A percentile compares a stretch with the other conserved stretches of the same genome.
Conservation (phyloP, 2,797 vertebrate genomes). For the Odontamblyopus rebecca region DNA sequence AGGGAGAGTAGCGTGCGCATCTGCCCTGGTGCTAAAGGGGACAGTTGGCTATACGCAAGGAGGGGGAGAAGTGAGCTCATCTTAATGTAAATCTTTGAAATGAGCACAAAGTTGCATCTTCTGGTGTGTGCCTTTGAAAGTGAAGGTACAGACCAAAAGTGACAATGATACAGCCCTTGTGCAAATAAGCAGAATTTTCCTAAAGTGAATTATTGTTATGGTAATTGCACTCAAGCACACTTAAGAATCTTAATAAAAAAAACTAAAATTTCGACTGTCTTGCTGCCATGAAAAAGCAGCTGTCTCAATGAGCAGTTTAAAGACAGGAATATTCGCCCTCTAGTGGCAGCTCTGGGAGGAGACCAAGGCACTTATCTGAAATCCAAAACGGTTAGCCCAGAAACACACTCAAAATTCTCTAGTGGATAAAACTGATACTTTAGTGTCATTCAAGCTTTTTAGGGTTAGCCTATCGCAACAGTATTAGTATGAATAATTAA, state of each 20-base stretch:
- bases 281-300: conserved; percentile 14
- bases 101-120: conserved; percentile 40
- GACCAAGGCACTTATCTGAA: neutral
- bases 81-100: conserved; percentile 20
- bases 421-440: conserved; percentile 20
- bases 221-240: neutral
- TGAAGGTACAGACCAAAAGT: conserved; percentile 41
- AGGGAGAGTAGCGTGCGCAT: conserved; percentile 65
- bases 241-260: conserved; percentile 21
- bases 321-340: conserved; percentile 86
- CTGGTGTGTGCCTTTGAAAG: conserved; percentile 40
- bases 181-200: neutral
- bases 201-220: neutral
- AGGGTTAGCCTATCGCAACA: conserved; percentile 33
- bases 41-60: conserved; percentile 18
- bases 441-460: conserved; percentile 23
- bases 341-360: conserved; percentile 60
- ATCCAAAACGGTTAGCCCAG: neutral
- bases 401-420: conserved; percentile 20
- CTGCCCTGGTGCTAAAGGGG: conserved; percentile 53
- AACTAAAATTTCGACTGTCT: conserved; percentile 19
- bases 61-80: conserved; percentile 17
- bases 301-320: conserved; percentile 42
- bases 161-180: conserved; percentile 39
- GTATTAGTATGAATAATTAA: conserved; percentile 51